Base-by-base conservation (phyloP, 2,113 vertebrate species). In the Oryzias woworae region DNA sequence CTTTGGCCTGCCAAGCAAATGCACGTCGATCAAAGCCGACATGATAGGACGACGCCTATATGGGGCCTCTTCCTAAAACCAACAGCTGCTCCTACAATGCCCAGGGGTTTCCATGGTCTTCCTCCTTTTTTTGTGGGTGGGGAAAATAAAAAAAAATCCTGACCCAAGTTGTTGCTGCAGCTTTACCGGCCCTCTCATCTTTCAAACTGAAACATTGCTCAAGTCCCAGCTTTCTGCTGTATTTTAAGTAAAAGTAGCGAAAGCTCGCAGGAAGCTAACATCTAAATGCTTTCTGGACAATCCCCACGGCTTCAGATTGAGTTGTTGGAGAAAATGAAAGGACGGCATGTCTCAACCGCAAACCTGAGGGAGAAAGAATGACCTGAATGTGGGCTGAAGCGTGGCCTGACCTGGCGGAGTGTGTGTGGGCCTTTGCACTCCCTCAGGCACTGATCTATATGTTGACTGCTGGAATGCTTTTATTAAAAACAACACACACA, bases 1-100 rank as follows among this genome's bases (percentile, higher is more conserved):
- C 78, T 93, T 93, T 92, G 92, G 60, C 81, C 80, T 80, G 83
- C 93, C 87, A 85, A 83, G 88, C 79, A 85, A 94, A 91, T 89
- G 93, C 88, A 91, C 60, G 69, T 43, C 81, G 90, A 92, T 90
- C 86, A 77, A 80, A 93, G 88, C 82, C 86, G 86, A 86, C 72
- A 73, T 53, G 46, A 90, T 84, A 83, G 87, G 88, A 85, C 73
- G 86, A 72, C 71, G 85, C 5, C 75, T 87, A 80, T 77, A 63
- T 44, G 69, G 85, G 86, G 87, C 87, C 89, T 91, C 83, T 58
- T 86, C 84, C 66, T 56, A 85, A 92, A 89, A 85, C 71, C 77
- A 90, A 90, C 85, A 88, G 77, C 61, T 80, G 81, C 73, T 69
- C 80, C 82, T 66, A 87, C 75, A 88, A 85, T 88, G 78, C 55